Evolutionary conservation across 2,888 invertebrate genomes (phyloP).

Genomic region (Laothoe populi): DNA sequence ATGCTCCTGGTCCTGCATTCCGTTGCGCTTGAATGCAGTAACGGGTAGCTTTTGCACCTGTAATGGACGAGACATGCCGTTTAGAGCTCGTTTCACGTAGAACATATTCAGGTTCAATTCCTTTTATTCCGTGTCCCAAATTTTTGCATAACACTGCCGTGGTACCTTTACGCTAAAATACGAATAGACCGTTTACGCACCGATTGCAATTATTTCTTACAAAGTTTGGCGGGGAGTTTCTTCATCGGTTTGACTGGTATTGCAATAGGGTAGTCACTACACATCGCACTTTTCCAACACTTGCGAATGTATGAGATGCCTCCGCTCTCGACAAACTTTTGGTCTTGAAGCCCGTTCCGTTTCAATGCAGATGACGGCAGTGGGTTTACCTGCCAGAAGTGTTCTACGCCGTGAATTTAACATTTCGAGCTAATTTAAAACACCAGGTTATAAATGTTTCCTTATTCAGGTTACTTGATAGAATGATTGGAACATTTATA

Average conservation of each 20-base stretch:
- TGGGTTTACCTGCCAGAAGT: conserved; percentile 62
- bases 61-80: conserved; percentile 66
- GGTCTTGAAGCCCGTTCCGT: conserved; percentile 76
- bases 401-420: conserved; percentile 32
- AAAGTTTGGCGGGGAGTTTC: conserved; percentile 60
- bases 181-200: conserved; percentile 22
- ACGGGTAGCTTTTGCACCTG: conserved; percentile 75
- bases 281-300: conserved; percentile 61
- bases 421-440: not conserved
- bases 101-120: conserved; percentile 35
- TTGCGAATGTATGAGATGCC: conserved; percentile 72
- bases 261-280: conserved; percentile 58
- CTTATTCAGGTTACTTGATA: not conserved
- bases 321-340: conserved; percentile 66
- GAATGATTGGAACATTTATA: not conserved
- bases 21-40: conserved; percentile 77
- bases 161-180: conserved; percentile 11
- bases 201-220: conserved; percentile 53
- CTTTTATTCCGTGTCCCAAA: not conserved
- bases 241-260: conserved; percentile 67
- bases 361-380: conserved; percentile 73
- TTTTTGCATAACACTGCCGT: not conserved
- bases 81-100: conserved; percentile 45
- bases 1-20: conserved; percentile 78
- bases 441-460: not conserved